Evolutionary conservation across 2,113 vertebrate genomes (phyloP).

Genomic region (Megaceryle torquata): DNA sequence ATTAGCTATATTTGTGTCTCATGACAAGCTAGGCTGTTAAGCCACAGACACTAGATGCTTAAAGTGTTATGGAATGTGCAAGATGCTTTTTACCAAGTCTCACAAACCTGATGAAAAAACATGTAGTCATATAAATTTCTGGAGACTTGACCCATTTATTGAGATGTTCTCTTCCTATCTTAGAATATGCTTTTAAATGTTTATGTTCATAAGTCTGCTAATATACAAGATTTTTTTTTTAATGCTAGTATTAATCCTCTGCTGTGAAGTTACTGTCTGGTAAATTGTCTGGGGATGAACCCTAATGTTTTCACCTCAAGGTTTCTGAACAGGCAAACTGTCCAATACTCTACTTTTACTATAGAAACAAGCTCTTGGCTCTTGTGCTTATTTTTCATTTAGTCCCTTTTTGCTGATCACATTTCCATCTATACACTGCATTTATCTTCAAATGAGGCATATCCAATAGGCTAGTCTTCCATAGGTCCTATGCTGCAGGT

Average conservation of each 20-base stretch:
- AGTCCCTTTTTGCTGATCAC: not conserved
- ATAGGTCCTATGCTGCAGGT: not conserved
- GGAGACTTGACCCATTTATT: not conserved
- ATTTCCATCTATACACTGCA: not conserved
- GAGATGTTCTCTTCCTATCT: not conserved
- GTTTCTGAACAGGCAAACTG: not conserved
- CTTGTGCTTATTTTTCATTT: not conserved
- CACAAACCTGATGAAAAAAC: slow-evolving; percentile 27
- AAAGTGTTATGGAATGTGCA: slow-evolving; percentile 5
- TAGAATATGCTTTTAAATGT: not conserved
- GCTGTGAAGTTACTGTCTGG: not conserved
- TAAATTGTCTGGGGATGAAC: not conserved
- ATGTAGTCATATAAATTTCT: slow-evolving; percentile 2
- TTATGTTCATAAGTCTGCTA: not conserved
- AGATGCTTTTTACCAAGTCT: not conserved
- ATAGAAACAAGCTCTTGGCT: not conserved
- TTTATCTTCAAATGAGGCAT: not conserved
- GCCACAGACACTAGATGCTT: not conserved
- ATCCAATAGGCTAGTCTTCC: not conserved
- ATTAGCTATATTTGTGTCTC: no score
- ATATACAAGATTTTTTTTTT: not conserved
- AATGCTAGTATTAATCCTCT: not conserved
- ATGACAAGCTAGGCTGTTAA: no score
- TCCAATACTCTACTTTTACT: not conserved
- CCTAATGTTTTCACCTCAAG: not conserved